Evolutionary conservation across 1,140 invertebrate species (phyloP).

Genomic region (Trinorchestia longiramus): DNA sequence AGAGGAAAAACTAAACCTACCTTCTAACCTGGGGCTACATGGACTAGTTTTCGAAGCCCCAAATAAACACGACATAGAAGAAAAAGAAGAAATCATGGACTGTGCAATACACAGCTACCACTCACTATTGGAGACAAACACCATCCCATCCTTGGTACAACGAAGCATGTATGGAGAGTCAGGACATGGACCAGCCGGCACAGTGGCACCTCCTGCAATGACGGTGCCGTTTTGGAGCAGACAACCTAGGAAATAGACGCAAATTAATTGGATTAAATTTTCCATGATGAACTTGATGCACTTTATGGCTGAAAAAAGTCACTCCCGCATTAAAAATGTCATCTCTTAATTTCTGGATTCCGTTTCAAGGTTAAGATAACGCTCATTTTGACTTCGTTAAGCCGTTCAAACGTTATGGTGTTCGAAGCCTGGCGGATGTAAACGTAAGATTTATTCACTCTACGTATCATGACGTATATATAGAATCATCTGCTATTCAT

Average conservation of each 20-base stretch:
- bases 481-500: neutral
- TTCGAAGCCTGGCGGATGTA: neutral
- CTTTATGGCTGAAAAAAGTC: neutral
- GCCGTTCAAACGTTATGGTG: neutral
- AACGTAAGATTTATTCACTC: neutral
- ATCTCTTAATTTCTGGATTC: neutral
- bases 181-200: neutral
- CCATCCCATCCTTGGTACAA: neutral
- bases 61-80: too few relatives aligned
- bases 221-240: neutral
- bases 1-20: too few relatives aligned
- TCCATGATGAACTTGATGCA: neutral
- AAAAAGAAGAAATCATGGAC: too few relatives aligned
- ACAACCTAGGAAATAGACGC: neutral
- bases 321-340: neutral
- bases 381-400: neutral
- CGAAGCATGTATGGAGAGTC: neutral
- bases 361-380: neutral
- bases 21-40: too few relatives aligned
- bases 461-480: neutral
- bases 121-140: neutral
- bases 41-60: too few relatives aligned
- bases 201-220: neutral
- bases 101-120: neutral
- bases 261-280: neutral